Evolutionary conservation across 2,113 vertebrate genomes (phyloP).

Genomic region (Eulemur rufifrons): DNA sequence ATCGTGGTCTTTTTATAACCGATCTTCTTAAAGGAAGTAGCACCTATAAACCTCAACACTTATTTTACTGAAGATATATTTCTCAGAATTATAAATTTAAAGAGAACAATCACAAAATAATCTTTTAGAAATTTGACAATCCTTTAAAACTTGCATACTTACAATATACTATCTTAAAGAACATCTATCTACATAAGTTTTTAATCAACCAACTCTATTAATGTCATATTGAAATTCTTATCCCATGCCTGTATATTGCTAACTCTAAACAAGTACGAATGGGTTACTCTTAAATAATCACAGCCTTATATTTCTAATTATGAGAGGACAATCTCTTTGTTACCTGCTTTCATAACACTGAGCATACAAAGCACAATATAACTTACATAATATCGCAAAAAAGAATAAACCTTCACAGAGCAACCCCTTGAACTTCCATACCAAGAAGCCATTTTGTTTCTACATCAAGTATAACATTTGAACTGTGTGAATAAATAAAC

Average conservation of each 20-base stretch:
- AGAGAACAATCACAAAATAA: not conserved
- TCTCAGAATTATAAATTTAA: slow-evolving; percentile 45
- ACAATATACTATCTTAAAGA: not conserved
- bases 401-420: not conserved
- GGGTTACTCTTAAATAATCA: not conserved
- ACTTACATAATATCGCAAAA: not conserved
- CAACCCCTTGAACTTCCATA: not conserved
- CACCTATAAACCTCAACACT: not conserved
- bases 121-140: not conserved
- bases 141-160: not conserved
- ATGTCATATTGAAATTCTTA: not conserved
- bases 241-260: not conserved
- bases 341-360: not conserved
- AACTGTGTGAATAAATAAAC: not conserved
- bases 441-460: not conserved
- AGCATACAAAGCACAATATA: not conserved
- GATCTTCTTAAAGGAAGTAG: slow-evolving; percentile 19
- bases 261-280: slow-evolving; percentile 31
- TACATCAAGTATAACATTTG: slow-evolving; percentile 5
- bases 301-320: slow-evolving; percentile 24
- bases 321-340: not conserved
- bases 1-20: slow-evolving; percentile 3
- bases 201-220: not conserved
- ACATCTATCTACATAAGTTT: not conserved
- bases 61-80: slow-evolving; percentile 22